phyloP scores from a whole-genome alignment of 1,140 invertebrate species.

The Aphaenogaster floridana region DNA sequence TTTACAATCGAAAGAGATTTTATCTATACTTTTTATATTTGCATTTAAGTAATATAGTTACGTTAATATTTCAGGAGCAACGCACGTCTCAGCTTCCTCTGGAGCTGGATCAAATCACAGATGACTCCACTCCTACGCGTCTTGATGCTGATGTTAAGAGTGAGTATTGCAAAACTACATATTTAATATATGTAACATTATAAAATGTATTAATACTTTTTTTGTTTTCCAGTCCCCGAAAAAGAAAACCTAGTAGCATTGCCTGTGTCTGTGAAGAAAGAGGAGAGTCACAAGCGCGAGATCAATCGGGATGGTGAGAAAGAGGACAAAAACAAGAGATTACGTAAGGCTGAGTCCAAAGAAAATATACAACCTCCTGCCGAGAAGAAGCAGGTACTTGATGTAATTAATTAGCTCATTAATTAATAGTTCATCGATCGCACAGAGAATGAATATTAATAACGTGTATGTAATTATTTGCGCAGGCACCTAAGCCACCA shows the following conservation, averaged over 20 bases:
- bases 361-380: conserved; percentile 83
- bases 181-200: not conserved
- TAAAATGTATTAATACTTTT: conserved; percentile 5
- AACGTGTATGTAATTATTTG: conserved; percentile 20
- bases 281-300: conserved; percentile 86
- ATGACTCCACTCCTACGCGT: conserved; percentile 94
- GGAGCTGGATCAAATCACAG: conserved; percentile 92
- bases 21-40: not conserved
- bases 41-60: not conserved
- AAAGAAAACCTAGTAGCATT: conserved; percentile 82
- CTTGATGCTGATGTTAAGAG: conserved; percentile 93
- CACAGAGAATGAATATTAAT: not conserved
- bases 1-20: not conserved
- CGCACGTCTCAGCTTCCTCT: conserved; percentile 94
- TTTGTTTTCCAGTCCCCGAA: conserved; percentile 80
- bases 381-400: conserved; percentile 87
- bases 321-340: conserved; percentile 86
- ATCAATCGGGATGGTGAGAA: conserved; percentile 86
- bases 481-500: conserved; percentile 85
- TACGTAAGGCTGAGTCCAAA: conserved; percentile 86
- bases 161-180: conserved; percentile 81
- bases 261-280: conserved; percentile 81
- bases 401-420: conserved; percentile 5
- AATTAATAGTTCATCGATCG: not conserved
- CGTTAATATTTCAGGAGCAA: conserved; percentile 90